Evolutionary conservation across 2,797 vertebrate species (phyloP).

Genomic region (Smutsia gigantea): DNA sequence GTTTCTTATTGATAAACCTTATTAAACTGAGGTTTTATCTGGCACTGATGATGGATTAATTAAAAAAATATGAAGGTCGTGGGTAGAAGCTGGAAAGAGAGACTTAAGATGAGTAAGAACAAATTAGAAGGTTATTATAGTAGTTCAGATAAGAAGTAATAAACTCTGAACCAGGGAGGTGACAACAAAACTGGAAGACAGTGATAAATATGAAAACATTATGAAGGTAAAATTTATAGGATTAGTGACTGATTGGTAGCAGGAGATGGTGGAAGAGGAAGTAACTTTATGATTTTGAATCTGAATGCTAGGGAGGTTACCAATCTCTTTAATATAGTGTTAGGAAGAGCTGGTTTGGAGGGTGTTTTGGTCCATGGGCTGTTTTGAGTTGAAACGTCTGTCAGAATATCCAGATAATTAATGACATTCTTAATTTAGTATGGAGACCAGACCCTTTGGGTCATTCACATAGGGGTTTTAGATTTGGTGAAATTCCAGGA

Average conservation of each 20-base stretch:
- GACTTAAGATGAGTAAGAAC: conserved; percentile 32
- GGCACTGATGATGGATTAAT: background rate
- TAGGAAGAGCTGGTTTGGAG: background rate
- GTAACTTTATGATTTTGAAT: background rate
- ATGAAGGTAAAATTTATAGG: conserved; percentile 20
- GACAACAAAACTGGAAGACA: conserved; percentile 46
- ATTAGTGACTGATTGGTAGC: background rate
- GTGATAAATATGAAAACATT: conserved; percentile 59
- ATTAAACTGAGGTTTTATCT: conserved; percentile 19
- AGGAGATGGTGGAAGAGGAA: background rate
- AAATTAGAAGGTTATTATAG: conserved; percentile 51
- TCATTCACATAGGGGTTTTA: background rate
- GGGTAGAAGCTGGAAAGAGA: background rate
- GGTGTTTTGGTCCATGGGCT: background rate
- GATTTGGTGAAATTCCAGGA: background rate
- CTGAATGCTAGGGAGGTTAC: background rate
- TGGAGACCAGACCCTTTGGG: background rate
- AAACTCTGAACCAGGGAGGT: background rate
- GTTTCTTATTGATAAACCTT: conserved; percentile 42
- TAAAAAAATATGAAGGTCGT: background rate
- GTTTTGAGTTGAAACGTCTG: background rate
- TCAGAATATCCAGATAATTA: background rate
- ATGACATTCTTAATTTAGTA: background rate
- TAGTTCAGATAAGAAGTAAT: conserved; percentile 59
- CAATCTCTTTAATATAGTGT: background rate